phyloP scores from a whole-genome alignment of 1,140 invertebrate species.

The roundworm (Caenorhabditis elegans) region WBcel235 BX284606.5:6029001-6029500 shows the following conservation, averaged over 20 bases:
- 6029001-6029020: background rate
- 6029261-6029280: background rate
- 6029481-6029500: no score
- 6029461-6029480: no score
- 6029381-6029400: no score
- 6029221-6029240: background rate
- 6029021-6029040: background rate
- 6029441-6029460: no score
- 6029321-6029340: background rate
- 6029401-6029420: no score
- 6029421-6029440: no score
- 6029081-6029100: background rate
- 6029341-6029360: no score
- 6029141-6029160: background rate
- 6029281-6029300: background rate
- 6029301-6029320: background rate
- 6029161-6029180: background rate
- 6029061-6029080: background rate
- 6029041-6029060: background rate
- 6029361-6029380: no score
- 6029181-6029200: background rate
- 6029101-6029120: background rate
- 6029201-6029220: conserved; percentile 17
- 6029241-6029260: background rate
- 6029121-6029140: background rate